A percentile compares a stretch with the other conserved stretches of the same genome.
Conservation (phyloP, 2,113 vertebrate species). For the Anolis sagrei region DNA sequence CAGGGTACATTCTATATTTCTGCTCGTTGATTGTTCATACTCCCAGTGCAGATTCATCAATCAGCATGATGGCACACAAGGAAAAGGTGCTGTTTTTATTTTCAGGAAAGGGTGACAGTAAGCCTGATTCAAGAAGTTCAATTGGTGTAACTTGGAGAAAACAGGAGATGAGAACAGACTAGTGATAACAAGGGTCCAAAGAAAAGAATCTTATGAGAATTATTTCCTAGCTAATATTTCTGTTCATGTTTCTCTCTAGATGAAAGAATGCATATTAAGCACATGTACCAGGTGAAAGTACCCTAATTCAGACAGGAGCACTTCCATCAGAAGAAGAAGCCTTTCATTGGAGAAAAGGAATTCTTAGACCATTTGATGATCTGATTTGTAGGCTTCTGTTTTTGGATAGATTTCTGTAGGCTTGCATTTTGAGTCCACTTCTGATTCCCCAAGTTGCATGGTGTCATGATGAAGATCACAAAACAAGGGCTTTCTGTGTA, state of each 20-base stretch:
- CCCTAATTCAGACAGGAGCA: not conserved
- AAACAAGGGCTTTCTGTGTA: not conserved
- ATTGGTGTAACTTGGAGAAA: not conserved
- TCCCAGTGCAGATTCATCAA: slow-evolving; percentile 54
- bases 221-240: not conserved
- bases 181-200: not conserved
- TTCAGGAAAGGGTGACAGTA: not conserved
- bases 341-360: too few species aligned
- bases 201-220: not conserved
- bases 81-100: slow-evolving; percentile 28
- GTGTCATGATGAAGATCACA: not conserved
- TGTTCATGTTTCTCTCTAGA: not conserved
- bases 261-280: not conserved
- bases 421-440: not conserved
- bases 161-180: slow-evolving; percentile 13
- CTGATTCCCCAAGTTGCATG: not conserved
- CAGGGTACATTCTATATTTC: slow-evolving; percentile 65
- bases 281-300: not conserved
- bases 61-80: slow-evolving; percentile 31
- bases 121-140: not conserved
- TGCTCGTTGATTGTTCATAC: slow-evolving; percentile 55
- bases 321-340: not conserved
- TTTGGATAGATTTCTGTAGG: not conserved
- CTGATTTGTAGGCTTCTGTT: too few species aligned
- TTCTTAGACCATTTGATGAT: too few species aligned